A percentile compares a stretch with the other conserved stretches of the same genome.
These are phyloP conservation scores for Lordiphosa mommai DNA, from an alignment of 1,140 invertebrate genomes.

Conservation along the genomic window DNA sequence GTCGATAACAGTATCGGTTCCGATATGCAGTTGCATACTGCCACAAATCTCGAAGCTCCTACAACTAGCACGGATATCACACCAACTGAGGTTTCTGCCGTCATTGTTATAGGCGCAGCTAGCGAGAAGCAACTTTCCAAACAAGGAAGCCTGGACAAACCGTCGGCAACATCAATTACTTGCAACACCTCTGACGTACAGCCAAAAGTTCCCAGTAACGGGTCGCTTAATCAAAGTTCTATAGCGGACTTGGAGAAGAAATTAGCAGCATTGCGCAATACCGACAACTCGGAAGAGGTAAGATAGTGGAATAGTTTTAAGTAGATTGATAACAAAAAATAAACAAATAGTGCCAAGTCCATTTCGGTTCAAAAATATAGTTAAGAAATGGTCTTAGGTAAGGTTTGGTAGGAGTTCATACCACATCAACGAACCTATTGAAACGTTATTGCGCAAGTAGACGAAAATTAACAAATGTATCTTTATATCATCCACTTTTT, in stretches of 20 bases:
- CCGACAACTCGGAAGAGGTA: slow-evolving; percentile 61
- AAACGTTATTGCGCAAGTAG: no score
- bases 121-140: slow-evolving; percentile 55
- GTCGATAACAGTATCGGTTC: slow-evolving; percentile 70
- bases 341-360: neutral
- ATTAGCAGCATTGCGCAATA: slow-evolving; percentile 67
- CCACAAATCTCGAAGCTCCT: slow-evolving; percentile 46
- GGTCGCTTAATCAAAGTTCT: slow-evolving; percentile 64
- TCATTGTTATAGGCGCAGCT: slow-evolving; percentile 1
- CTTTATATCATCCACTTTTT: no score
- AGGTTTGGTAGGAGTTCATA: no score
- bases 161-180: slow-evolving; percentile 26
- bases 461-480: no score
- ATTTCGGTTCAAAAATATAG: no score
- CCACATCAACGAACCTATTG: no score
- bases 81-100: slow-evolving; percentile 31
- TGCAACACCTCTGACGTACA: slow-evolving; percentile 10
- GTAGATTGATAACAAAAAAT: no score
- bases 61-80: slow-evolving; percentile 30
- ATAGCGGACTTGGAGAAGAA: slow-evolving; percentile 77
- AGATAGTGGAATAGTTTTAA: neutral
- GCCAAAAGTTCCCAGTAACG: slow-evolving; percentile 48
- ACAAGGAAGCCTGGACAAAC: slow-evolving; percentile 66
- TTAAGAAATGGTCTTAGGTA: no score
- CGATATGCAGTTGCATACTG: slow-evolving; percentile 55